phyloP scores from a whole-genome alignment of 2,113 vertebrate genomes.

The Lagopus muta region DNA sequence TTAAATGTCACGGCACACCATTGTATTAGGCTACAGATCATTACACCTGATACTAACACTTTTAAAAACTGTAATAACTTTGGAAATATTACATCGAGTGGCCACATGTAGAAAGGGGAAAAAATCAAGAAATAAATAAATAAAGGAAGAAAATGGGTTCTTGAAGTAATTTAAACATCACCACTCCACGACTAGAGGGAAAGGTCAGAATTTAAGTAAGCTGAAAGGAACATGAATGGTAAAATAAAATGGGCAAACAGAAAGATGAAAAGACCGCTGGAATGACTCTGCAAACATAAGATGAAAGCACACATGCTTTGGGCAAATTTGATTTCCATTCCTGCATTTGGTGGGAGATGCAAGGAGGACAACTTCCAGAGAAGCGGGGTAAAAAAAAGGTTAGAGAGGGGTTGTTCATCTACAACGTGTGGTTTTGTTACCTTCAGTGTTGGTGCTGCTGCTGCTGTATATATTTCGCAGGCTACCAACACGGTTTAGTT shows the following conservation, averaged over 20 bases:
- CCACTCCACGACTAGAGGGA: constrained; percentile 74
- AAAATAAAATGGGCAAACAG: constrained; percentile 72
- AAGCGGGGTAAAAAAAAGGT: background rate
- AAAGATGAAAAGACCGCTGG: constrained; percentile 69
- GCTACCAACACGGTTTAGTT: constrained; percentile 94
- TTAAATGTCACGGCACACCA: constrained; percentile 99
- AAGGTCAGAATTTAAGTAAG: constrained; percentile 85
- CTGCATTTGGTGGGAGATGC: background rate
- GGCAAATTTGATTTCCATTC: constrained; percentile 48
- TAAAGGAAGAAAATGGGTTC: constrained; percentile 75
- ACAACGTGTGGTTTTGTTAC: constrained; percentile 75
- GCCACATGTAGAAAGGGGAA: constrained; percentile 80
- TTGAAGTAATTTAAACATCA: constrained; percentile 83
- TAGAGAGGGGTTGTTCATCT: background rate
- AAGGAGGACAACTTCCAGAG: background rate
- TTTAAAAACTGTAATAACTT: constrained; percentile 97
- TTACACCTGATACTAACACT: constrained; percentile 97
- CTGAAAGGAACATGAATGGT: constrained; percentile 81
- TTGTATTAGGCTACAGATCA: constrained; percentile 99
- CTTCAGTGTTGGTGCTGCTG: constrained; percentile 90
- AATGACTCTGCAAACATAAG: constrained; percentile 66
- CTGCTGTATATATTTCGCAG: constrained; percentile 93
- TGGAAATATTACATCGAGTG: constrained; percentile 90
- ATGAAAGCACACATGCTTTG: constrained; percentile 72
- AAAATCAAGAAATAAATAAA: constrained; percentile 47